A percentile compares a stretch with the other conserved stretches of the same genome.
Conservation (phyloP, 2,888 invertebrate genomes). For the Heliconius erato region DNA sequence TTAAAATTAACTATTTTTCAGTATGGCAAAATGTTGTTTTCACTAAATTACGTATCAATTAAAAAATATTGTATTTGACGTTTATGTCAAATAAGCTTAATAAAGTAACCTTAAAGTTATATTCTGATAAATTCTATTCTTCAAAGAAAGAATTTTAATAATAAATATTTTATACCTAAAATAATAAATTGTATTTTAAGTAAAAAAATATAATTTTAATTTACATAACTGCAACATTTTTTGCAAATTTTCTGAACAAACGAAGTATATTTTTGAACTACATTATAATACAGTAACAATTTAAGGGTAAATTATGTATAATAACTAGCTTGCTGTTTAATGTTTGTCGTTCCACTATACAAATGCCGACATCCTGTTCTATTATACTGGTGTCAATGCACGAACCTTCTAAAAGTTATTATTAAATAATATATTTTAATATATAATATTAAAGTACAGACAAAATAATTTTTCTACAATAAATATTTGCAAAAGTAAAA, state of each 20-base stretch:
- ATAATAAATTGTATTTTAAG: too few species aligned
- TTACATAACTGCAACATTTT: background rate
- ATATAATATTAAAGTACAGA: background rate
- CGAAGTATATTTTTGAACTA: background rate
- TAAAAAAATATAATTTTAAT: too few species aligned
- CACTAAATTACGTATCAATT: background rate
- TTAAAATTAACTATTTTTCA: too few species aligned
- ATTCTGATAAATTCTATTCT: too few species aligned
- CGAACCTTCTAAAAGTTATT: background rate
- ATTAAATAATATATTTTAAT: background rate
- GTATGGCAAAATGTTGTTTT: too few species aligned
- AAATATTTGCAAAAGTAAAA: background rate
- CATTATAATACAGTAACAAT: background rate
- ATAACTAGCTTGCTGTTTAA: background rate
- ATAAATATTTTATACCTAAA: too few species aligned
- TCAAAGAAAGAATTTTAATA: too few species aligned
- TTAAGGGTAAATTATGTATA: conserved; percentile 7
- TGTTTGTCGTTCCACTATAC: background rate
- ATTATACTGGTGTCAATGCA: background rate
- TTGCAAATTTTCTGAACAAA: background rate
- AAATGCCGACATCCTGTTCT: background rate
- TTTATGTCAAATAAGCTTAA: background rate
- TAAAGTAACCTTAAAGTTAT: background rate
- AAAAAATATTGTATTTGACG: background rate
- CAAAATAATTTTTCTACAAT: background rate